Conservation (phyloP, 2,797 vertebrate genomes). For the Aldrovandia affinis region DNA sequence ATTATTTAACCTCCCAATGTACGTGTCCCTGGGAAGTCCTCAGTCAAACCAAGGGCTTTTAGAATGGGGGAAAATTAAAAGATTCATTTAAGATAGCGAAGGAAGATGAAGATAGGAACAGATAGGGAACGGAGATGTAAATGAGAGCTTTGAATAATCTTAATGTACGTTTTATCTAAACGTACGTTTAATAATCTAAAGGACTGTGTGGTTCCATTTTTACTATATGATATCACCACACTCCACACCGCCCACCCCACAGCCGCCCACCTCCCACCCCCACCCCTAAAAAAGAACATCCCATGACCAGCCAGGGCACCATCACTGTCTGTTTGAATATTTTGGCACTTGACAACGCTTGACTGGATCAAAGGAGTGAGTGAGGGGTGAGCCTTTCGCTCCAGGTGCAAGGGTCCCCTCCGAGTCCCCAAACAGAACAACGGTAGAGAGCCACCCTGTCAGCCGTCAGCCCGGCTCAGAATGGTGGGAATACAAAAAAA, state of each 20-base stretch:
- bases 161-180: neutral
- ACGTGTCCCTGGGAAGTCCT: neutral
- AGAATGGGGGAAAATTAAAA: constrained; percentile 11
- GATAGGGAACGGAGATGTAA: neutral
- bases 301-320: neutral
- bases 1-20: neutral
- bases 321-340: constrained; percentile 20
- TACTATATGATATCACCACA: neutral
- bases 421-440: neutral
- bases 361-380: constrained; percentile 12
- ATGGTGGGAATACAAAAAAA: neutral
- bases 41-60: constrained; percentile 15
- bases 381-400: neutral
- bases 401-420: neutral
- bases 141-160: neutral
- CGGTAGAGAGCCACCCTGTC: neutral
- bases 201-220: neutral
- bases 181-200: no score
- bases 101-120: constrained; percentile 6
- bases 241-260: no score
- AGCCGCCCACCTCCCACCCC: no score
- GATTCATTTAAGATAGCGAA: constrained; percentile 4
- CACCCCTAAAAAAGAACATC: neutral
- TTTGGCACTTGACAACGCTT: neutral
- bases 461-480: constrained; percentile 8